Conservation (phyloP, 2,888 invertebrate genomes). For the Mythimna impura region DNA sequence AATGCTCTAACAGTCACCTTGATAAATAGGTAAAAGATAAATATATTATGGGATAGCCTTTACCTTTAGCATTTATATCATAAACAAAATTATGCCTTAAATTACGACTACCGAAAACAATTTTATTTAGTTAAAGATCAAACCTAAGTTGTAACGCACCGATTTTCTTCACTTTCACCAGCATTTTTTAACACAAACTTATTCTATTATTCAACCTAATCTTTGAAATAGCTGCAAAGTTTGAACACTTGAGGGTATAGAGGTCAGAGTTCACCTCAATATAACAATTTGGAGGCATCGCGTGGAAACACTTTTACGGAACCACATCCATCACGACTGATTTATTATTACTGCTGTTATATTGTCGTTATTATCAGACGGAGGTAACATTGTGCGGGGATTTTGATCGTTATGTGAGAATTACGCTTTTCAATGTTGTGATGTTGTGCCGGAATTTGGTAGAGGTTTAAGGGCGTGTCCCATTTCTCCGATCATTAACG, state of each 20-base stretch:
- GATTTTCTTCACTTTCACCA: slow-evolving; percentile 15
- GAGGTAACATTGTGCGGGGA: slow-evolving; percentile 9
- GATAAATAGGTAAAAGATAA: too few species aligned
- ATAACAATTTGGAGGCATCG: slow-evolving; percentile 48
- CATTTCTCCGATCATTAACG: background rate
- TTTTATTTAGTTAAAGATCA: slow-evolving; percentile 10
- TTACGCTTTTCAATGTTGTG: slow-evolving; percentile 13
- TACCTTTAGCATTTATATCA: too few species aligned
- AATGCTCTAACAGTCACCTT: too few species aligned
- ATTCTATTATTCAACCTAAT: slow-evolving; percentile 44
- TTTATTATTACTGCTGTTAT: slow-evolving; percentile 50
- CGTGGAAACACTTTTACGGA: slow-evolving; percentile 49
- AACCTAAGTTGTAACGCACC: background rate
- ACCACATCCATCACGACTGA: slow-evolving; percentile 56
- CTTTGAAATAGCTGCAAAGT: slow-evolving; percentile 36
- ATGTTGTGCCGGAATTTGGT: slow-evolving; percentile 6
- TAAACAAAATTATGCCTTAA: slow-evolving; percentile 7
- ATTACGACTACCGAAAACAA: background rate
- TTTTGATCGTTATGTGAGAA: slow-evolving; percentile 25
- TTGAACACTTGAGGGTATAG: slow-evolving; percentile 22
- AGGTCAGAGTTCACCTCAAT: slow-evolving; percentile 46
- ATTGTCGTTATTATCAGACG: slow-evolving; percentile 37
- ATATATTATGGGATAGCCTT: too few species aligned
- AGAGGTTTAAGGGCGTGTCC: slow-evolving; percentile 25
- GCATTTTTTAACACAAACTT: slow-evolving; percentile 10